Conservation (phyloP, 2,888 invertebrate genomes). For the Thereva unica region DNA sequence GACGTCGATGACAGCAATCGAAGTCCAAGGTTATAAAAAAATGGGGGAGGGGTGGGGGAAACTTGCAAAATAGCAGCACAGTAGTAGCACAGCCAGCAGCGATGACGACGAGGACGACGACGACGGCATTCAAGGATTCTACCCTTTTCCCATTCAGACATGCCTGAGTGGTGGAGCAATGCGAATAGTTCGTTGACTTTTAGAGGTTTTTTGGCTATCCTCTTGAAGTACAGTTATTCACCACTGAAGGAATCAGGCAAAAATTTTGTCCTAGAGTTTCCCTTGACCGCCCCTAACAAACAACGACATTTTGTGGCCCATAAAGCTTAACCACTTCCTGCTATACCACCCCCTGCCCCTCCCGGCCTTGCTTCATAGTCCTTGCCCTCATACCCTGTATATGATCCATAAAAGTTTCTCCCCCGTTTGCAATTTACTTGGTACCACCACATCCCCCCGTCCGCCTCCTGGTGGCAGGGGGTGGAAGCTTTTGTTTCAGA, state of each 20-base stretch:
- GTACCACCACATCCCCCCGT: background rate
- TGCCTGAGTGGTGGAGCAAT: background rate
- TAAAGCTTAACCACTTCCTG: background rate
- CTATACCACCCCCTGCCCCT: background rate
- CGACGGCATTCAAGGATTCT: no score
- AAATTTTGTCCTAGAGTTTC: background rate
- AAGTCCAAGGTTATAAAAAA: no score
- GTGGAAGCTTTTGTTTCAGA: constrained; percentile 1
- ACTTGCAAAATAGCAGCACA: no score
- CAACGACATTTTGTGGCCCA: constrained; percentile 12
- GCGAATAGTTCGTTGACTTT: constrained; percentile 25
- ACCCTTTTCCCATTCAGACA: no score
- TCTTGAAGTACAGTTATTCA: constrained; percentile 26
- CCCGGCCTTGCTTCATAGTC: background rate
- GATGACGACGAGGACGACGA: no score
- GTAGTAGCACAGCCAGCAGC: no score
- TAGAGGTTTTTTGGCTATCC: constrained; percentile 20
- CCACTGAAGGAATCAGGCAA: background rate
- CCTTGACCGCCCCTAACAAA: constrained; percentile 24
- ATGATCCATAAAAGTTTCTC: background rate
- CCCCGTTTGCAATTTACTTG: background rate
- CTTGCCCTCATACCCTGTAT: background rate
- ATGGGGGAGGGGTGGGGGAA: no score
- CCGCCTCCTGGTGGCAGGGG: background rate
- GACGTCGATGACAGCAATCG: no score